Evolutionary conservation across 2,113 vertebrate genomes (phyloP).

Genomic region (Pongo pygmaeus): DNA sequence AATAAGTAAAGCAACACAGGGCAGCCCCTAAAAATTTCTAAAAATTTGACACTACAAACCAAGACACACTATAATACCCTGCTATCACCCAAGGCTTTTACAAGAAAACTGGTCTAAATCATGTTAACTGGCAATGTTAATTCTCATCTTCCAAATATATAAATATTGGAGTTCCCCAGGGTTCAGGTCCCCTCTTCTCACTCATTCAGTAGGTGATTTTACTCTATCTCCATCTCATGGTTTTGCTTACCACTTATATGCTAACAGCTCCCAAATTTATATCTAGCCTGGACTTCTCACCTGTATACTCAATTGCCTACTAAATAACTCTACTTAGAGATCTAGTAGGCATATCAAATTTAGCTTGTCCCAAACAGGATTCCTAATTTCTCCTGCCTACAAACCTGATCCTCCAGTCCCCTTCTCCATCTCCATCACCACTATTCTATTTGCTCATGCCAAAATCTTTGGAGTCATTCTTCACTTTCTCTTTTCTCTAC

Average conservation of each 20-base stretch:
- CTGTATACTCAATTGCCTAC: background rate
- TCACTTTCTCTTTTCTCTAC: background rate
- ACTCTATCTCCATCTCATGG: background rate
- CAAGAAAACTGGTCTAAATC: background rate
- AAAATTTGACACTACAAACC: background rate
- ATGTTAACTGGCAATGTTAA: background rate
- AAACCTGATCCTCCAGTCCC: background rate
- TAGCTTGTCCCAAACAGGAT: background rate
- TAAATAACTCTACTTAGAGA: background rate
- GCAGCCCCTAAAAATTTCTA: constrained; percentile 26
- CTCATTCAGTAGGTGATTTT: background rate
- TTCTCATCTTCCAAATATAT: background rate
- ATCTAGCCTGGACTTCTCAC: background rate
- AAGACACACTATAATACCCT: background rate
- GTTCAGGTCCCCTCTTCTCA: background rate
- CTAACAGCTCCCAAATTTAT: constrained; percentile 10
- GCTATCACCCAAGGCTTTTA: background rate
- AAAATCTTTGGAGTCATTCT: background rate
- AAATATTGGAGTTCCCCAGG: background rate
- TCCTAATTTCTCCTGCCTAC: background rate
- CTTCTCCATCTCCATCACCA: background rate
- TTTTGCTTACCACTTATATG: background rate
- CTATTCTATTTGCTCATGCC: background rate
- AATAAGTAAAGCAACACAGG: background rate
- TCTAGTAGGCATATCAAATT: background rate